phyloP scores from a whole-genome alignment of 2,113 vertebrate genomes.

The Lynx canadensis region DNA sequence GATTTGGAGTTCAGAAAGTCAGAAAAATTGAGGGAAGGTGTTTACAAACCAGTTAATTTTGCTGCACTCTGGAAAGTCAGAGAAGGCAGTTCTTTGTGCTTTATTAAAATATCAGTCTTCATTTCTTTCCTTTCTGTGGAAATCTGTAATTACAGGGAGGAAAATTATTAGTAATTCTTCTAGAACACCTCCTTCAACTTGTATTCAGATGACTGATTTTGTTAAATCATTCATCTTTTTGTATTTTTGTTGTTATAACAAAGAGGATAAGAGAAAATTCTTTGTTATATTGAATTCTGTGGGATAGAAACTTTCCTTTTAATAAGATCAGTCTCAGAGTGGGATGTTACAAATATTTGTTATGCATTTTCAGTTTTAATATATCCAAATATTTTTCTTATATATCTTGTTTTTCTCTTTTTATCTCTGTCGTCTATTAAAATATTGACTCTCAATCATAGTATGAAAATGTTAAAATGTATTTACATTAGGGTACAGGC shows the following conservation, averaged over 20 bases:
- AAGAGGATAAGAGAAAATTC: not conserved
- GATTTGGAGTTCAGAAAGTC: not conserved
- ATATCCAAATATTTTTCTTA: not conserved
- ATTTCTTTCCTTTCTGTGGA: not conserved
- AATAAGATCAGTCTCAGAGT: not conserved
- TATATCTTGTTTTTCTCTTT: not conserved
- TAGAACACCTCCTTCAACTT: not conserved
- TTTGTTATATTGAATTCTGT: slow-evolving; percentile 26
- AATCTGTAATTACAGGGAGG: not conserved
- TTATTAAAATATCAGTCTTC: not conserved
- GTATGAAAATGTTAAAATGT: not conserved
- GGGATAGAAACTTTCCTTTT: not conserved
- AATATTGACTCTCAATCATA: not conserved
- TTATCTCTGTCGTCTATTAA: not conserved
- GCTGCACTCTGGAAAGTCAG: not conserved
- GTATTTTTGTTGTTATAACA: not conserved
- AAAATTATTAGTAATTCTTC: not conserved
- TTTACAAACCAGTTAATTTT: not conserved
- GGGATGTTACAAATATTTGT: not conserved
- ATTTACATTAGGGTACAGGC: not conserved
- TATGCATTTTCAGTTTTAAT: not conserved
- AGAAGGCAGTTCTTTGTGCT: not conserved
- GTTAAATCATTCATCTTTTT: slow-evolving; percentile 6
- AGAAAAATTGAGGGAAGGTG: not conserved
- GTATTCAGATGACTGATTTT: not conserved